Conservation (phyloP, 1,140 invertebrate species). For the Scaptodrosophila lebanonensis region DNA sequence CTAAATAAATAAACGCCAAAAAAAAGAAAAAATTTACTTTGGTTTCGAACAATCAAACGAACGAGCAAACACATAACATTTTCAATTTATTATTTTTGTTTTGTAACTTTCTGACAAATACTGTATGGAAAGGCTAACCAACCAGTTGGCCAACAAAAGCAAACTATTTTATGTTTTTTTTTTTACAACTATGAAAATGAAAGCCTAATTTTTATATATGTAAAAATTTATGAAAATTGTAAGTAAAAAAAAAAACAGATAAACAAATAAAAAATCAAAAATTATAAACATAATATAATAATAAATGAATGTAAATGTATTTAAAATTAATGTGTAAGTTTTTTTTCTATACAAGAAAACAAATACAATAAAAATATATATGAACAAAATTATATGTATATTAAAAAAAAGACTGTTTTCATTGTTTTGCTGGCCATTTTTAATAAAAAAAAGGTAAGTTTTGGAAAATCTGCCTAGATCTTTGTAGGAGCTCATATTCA, state of each 20-base stretch:
- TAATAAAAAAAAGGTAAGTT: too few relatives aligned
- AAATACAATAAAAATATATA: conserved; percentile 27
- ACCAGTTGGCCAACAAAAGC: too few relatives aligned
- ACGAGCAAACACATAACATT: too few relatives aligned
- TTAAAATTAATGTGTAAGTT: conserved; percentile 40
- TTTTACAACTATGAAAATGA: conserved; percentile 32
- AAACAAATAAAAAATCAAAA: conserved; percentile 42
- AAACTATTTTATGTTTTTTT: too few relatives aligned
- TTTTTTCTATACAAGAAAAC: conserved; percentile 57
- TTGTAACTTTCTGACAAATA: too few relatives aligned
- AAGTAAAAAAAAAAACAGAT: conserved; percentile 43
- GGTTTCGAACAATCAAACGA: too few relatives aligned
- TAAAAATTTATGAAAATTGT: conserved; percentile 55
- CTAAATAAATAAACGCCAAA: too few relatives aligned
- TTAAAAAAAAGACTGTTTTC: conserved; percentile 7
- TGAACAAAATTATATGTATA: conserved; percentile 24
- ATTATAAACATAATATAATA: conserved; percentile 36
- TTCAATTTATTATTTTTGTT: too few relatives aligned
- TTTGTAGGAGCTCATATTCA: too few relatives aligned
- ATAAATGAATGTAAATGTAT: conserved; percentile 44
- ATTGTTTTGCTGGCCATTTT: conserved; percentile 6
- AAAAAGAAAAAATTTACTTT: too few relatives aligned
- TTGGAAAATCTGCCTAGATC: too few relatives aligned
- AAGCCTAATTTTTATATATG: conserved; percentile 42
- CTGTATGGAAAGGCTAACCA: too few relatives aligned